A percentile compares a stretch with the other conserved stretches of the same genome.
These are phyloP conservation scores for Anhinga anhinga DNA, from an alignment of 2,113 vertebrate species.

Conservation along the genomic window DNA sequence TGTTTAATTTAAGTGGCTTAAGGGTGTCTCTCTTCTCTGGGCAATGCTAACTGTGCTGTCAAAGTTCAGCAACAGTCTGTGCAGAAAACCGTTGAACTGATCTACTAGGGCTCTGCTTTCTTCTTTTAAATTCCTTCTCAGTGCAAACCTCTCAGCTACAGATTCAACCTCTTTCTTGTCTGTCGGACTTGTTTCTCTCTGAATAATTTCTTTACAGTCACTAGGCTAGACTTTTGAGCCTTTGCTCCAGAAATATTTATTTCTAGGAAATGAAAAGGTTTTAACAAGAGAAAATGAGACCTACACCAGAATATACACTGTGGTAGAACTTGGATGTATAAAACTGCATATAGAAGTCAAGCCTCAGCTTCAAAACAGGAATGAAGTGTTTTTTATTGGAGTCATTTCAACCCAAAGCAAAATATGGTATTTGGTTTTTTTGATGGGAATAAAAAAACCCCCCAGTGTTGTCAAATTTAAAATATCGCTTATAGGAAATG, in stretches of 20 bases:
- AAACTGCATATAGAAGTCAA: not conserved
- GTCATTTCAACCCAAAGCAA: not conserved
- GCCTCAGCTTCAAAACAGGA: not conserved
- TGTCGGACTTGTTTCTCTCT: conserved; percentile 2
- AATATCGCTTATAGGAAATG: not conserved
- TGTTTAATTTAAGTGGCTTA: conserved; percentile 48
- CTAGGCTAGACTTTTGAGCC: not conserved
- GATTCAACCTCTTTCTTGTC: conserved; percentile 17
- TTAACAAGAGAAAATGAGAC: not conserved
- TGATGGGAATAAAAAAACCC: not conserved
- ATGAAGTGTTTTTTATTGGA: not conserved
- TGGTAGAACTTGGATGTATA: not conserved
- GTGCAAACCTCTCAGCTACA: not conserved
- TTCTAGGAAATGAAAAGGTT: not conserved
- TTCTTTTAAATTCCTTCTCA: conserved; percentile 37
- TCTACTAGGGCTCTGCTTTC: not conserved
- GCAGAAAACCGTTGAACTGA: not conserved
- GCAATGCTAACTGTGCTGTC: not conserved
- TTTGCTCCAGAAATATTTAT: not conserved
- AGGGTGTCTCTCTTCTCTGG: conserved; percentile 12
- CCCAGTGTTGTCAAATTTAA: not conserved
- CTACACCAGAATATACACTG: not conserved
- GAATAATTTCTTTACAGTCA: conserved; percentile 23
- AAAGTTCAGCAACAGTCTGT: conserved; percentile 35
- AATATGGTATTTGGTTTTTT: not conserved